These are phyloP conservation scores for Turdus rufiventris DNA, from an alignment of 2,113 vertebrate genomes.

Conservation along the genomic window DNA sequence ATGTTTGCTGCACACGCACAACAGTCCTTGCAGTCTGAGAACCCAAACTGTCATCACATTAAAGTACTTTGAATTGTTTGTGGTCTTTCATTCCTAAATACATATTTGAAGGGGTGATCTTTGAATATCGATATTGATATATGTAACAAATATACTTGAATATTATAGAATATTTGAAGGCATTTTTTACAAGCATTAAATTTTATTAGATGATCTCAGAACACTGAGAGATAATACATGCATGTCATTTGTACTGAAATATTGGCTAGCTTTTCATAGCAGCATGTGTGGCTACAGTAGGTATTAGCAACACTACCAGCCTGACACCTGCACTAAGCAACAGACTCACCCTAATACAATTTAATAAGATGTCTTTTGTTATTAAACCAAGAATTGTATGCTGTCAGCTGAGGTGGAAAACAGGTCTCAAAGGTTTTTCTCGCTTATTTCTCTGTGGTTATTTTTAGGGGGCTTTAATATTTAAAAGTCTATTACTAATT, in stretches of 20 bases:
- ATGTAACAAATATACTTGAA: background rate
- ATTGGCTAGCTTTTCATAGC: background rate
- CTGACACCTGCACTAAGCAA: conserved; percentile 31
- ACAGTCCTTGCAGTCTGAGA: background rate
- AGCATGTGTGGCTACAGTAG: background rate
- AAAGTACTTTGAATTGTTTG: background rate
- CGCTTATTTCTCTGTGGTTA: conserved; percentile 3
- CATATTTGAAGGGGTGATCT: background rate
- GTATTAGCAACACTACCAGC: background rate
- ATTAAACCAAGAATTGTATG: conserved; percentile 34
- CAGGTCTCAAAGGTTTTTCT: background rate
- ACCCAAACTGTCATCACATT: background rate
- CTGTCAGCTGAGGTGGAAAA: conserved; percentile 27
- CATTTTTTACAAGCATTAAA: background rate
- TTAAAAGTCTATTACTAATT: conserved; percentile 47
- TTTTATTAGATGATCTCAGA: background rate
- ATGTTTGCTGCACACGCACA: background rate
- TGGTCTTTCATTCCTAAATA: background rate
- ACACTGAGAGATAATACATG: background rate
- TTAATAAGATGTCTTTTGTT: conserved; percentile 55
- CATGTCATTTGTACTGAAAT: background rate
- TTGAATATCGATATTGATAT: background rate
- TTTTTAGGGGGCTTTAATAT: conserved; percentile 59
- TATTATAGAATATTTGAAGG: background rate
- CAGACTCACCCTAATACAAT: background rate